Conservation (phyloP, 2,113 vertebrate genomes). For the Sakesphorus luctuosus region DNA sequence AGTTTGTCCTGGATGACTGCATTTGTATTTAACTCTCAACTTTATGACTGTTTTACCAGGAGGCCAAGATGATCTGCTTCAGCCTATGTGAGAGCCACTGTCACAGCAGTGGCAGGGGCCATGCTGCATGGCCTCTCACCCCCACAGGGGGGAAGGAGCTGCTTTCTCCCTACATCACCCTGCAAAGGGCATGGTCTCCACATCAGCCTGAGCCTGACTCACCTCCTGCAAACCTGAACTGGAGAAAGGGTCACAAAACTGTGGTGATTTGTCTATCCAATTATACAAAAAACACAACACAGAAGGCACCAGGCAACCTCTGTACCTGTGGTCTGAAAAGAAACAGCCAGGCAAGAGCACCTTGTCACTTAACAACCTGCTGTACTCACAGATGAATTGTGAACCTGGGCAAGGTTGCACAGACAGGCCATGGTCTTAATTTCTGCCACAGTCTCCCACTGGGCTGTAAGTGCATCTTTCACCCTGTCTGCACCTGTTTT, state of each 20-base stretch:
- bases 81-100: neutral
- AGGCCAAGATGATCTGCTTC: neutral
- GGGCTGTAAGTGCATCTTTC: neutral
- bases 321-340: neutral
- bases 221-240: neutral
- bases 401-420: neutral
- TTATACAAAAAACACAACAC: neutral
- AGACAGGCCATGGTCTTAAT: rapidly evolving
- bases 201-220: neutral
- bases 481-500: neutral
- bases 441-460: neutral
- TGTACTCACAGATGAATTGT: neutral
- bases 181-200: neutral
- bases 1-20: neutral
- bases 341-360: neutral
- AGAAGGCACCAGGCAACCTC: neutral
- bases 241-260: neutral
- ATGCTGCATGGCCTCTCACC: neutral
- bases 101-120: neutral
- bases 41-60: neutral
- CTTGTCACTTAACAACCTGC: neutral
- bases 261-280: rapidly evolving
- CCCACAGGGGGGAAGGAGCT: rapidly evolving
- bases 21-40: neutral
- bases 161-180: neutral